phyloP scores from a whole-genome alignment of 1,140 invertebrate species.

The Rhopalosiphum maidis region DNA sequence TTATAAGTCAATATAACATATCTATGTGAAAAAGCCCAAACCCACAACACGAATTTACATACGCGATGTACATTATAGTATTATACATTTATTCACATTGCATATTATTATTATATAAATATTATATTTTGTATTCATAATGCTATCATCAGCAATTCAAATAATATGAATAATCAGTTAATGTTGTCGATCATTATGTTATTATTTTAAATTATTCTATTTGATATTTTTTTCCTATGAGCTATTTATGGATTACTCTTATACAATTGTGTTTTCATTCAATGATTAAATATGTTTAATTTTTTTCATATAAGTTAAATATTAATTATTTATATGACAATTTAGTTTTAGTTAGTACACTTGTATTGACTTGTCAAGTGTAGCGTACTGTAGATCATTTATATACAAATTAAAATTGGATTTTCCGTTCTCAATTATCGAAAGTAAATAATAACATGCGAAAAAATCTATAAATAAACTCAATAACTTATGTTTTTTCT shows the following conservation, averaged over 20 bases:
- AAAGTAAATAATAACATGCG: background rate
- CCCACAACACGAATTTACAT: background rate
- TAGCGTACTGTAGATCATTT: background rate
- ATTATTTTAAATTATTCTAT: background rate
- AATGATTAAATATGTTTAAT: background rate
- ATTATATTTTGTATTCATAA: background rate
- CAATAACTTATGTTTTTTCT: background rate
- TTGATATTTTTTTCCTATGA: background rate
- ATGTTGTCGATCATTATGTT: background rate
- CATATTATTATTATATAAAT: background rate
- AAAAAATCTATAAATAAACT: background rate
- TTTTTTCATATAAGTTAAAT: background rate
- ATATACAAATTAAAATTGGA: background rate
- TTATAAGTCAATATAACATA: too few species aligned
- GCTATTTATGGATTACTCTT: background rate
- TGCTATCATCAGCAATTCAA: background rate
- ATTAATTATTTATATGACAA: background rate
- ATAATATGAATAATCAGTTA: background rate
- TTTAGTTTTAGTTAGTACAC: background rate
- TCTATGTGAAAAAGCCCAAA: background rate
- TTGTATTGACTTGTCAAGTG: too few species aligned
- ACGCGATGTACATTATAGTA: background rate
- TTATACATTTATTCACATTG: background rate
- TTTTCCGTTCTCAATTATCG: background rate
- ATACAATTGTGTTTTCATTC: background rate